Percentiles rank a stretch among this genome's conserved stretches.
phyloP scores from a whole-genome alignment of 2,797 vertebrate species.

The Scolopax bukidnonensis region DNA sequence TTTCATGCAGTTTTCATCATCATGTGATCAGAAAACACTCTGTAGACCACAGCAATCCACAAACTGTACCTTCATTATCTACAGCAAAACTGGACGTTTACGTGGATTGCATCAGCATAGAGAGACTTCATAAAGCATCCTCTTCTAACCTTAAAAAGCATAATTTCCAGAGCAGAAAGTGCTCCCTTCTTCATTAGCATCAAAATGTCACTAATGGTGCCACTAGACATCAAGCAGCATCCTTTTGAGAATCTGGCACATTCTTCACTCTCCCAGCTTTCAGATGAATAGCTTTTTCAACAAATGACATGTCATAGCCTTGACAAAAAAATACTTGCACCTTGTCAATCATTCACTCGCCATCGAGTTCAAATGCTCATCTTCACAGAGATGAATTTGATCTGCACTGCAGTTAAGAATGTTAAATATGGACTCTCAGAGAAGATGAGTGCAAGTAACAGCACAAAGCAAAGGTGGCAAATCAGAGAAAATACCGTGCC shows the following conservation, averaged over 20 bases:
- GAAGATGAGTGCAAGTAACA: not conserved
- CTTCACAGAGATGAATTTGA: slow-evolving; percentile 48
- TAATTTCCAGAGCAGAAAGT: slow-evolving; percentile 48
- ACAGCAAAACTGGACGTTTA: not conserved
- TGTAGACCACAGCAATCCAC: not conserved
- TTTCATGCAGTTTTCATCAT: not conserved
- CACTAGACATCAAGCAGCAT: slow-evolving; percentile 41
- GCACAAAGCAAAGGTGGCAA: slow-evolving; percentile 10
- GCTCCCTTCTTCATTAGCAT: slow-evolving; percentile 58
- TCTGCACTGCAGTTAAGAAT: slow-evolving; percentile 15
- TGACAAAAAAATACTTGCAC: slow-evolving; percentile 66
- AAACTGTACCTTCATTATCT: not conserved
- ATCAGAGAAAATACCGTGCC: slow-evolving; percentile 21
- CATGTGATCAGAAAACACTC: not conserved
- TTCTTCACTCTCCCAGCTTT: slow-evolving; percentile 32
- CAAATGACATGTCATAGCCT: slow-evolving; percentile 68
- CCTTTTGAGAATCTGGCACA: slow-evolving; percentile 37
- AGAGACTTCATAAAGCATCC: slow-evolving; percentile 3
- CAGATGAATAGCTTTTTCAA: slow-evolving; percentile 62
- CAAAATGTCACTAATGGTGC: slow-evolving; percentile 59
- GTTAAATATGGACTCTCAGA: slow-evolving; percentile 21
- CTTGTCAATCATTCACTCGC: slow-evolving; percentile 66
- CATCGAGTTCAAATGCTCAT: slow-evolving; percentile 56
- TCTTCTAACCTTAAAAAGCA: not conserved
- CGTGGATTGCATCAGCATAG: not conserved